A percentile compares a stretch with the other conserved stretches of the same genome.
Conservation (phyloP, 2,888 invertebrate genomes). For the Andrena dorsata region DNA sequence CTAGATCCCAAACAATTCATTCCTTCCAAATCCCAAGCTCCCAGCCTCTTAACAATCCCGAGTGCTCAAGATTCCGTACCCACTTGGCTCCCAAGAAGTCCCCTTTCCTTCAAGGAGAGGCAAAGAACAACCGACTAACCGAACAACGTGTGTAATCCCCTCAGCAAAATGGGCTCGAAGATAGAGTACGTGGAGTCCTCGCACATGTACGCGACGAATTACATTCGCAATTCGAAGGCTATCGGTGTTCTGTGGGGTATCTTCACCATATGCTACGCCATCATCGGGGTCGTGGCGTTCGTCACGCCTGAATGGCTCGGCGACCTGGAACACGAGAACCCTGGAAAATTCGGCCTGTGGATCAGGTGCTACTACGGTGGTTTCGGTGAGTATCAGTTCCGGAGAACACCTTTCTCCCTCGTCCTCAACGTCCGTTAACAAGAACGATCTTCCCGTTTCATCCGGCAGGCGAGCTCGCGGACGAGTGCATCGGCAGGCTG, state of each 20-base stretch:
- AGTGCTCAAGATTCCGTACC: too few species aligned
- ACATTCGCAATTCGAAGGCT: constrained; percentile 96
- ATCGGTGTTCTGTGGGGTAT: constrained; percentile 99
- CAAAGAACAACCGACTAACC: too few species aligned
- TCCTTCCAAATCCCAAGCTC: too few species aligned
- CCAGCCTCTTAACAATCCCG: too few species aligned
- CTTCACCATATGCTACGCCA: constrained; percentile 98
- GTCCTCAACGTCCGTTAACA: not conserved
- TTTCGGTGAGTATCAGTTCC: constrained; percentile 74
- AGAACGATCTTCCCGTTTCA: not conserved
- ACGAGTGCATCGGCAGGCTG: constrained; percentile 94
- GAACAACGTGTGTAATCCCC: not conserved
- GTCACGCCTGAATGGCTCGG: constrained; percentile 98
- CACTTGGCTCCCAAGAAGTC: not conserved
- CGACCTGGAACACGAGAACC: constrained; percentile 93
- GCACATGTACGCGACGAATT: constrained; percentile 95
- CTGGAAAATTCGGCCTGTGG: constrained; percentile 97
- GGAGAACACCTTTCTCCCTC: not conserved
- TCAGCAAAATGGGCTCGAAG: constrained; percentile 92
- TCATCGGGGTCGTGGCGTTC: constrained; percentile 97
- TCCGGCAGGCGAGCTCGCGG: constrained; percentile 89
- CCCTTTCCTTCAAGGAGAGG: not conserved
- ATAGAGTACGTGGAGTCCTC: constrained; percentile 96
- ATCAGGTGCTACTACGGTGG: constrained; percentile 90
- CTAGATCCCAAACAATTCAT: too few species aligned